A percentile compares a stretch with the other conserved stretches of the same genome.
Evolutionary conservation across 2,113 vertebrate species (phyloP).

Genomic region (Octodon degus): DNA sequence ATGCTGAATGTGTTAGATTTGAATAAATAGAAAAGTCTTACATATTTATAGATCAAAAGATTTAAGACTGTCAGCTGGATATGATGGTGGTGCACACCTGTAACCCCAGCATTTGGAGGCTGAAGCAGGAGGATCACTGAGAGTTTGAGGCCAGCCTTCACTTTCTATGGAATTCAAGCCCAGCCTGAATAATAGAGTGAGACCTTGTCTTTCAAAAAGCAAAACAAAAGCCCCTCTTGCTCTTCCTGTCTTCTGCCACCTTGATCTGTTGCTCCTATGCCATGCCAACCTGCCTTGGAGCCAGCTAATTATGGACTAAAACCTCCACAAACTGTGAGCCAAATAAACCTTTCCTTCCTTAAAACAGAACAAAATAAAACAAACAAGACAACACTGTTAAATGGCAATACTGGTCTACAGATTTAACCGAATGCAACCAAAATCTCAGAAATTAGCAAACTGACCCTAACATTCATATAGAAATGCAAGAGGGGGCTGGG

Average conservation of each 20-base stretch:
- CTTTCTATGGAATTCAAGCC: background rate
- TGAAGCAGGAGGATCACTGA: background rate
- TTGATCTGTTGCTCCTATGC: no score
- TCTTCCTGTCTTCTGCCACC: no score
- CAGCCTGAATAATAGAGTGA: background rate
- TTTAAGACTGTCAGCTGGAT: background rate
- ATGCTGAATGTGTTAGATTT: background rate
- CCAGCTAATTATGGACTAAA: no score
- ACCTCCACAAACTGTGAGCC: no score
- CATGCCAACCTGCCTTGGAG: no score
- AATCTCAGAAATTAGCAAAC: conserved; percentile 42
- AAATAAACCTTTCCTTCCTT: no score
- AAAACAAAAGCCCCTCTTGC: background rate
- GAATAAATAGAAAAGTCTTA: conserved; percentile 42
- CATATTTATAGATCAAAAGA: conserved; percentile 20
- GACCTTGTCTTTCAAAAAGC: background rate
- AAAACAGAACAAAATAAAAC: background rate
- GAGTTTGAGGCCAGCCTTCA: background rate
- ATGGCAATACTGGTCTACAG: background rate
- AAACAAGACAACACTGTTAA: background rate
- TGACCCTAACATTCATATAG: conserved; percentile 36
- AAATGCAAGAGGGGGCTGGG: background rate
- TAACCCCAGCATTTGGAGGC: background rate
- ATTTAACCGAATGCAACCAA: conserved; percentile 46
- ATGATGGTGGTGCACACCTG: background rate